A percentile compares a stretch with the other conserved stretches of the same genome.
Evolutionary conservation across 2,888 invertebrate species (phyloP).

Genomic region (Orthosia cruda): DNA sequence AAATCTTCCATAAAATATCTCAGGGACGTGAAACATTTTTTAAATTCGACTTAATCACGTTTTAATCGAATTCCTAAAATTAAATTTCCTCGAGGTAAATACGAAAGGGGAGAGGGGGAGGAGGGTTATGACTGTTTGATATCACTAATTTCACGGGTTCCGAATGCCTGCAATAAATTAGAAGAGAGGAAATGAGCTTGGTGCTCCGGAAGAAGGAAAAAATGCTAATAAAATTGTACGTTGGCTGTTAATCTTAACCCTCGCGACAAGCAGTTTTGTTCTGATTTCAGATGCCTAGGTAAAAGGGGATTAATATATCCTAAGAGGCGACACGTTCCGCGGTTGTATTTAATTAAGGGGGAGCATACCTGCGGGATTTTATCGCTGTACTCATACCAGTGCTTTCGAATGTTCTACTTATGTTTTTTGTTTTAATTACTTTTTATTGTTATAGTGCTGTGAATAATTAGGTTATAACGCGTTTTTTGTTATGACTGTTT

Average conservation of each 20-base stretch:
- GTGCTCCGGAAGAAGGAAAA: slow-evolving; percentile 87
- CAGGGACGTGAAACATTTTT: slow-evolving; percentile 60
- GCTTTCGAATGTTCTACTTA: slow-evolving; percentile 56
- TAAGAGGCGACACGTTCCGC: slow-evolving; percentile 72
- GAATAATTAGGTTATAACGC: slow-evolving; percentile 27
- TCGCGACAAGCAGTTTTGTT: slow-evolving; percentile 79
- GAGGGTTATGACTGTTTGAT: slow-evolving; percentile 84
- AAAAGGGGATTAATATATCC: slow-evolving; percentile 76
- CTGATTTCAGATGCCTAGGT: slow-evolving; percentile 81
- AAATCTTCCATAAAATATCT: slow-evolving; percentile 60
- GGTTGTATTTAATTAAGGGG: slow-evolving; percentile 77
- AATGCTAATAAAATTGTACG: slow-evolving; percentile 90
- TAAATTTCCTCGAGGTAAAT: slow-evolving; percentile 79
- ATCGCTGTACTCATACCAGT: slow-evolving; percentile 62
- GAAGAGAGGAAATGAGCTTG: slow-evolving; percentile 87
- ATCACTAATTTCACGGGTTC: slow-evolving; percentile 86
- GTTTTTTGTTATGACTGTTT: slow-evolving; percentile 23
- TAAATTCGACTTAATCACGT: slow-evolving; percentile 63
- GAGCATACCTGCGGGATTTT: slow-evolving; percentile 72
- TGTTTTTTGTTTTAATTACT: slow-evolving; percentile 63
- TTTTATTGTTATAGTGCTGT: slow-evolving; percentile 36
- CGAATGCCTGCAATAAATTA: slow-evolving; percentile 87
- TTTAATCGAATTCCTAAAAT: slow-evolving; percentile 79
- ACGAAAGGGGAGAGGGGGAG: slow-evolving; percentile 73
- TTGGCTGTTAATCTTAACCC: slow-evolving; percentile 88